Percentiles rank a stretch among this genome's conserved stretches.
phyloP scores from a whole-genome alignment of 2,888 invertebrate genomes.

The Aspidiotus rigidus region DNA sequence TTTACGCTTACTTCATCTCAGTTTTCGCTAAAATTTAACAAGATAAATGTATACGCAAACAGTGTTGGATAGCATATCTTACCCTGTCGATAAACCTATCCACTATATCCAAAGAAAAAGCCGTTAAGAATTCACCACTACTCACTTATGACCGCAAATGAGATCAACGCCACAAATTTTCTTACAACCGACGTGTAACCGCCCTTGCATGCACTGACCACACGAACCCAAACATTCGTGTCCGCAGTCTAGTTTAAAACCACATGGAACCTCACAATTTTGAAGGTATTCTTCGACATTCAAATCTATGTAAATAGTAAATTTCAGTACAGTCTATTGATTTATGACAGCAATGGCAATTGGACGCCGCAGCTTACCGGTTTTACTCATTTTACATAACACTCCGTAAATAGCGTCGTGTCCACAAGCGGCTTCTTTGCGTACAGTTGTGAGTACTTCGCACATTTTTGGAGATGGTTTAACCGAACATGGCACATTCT shows the following conservation, averaged over 20 bases:
- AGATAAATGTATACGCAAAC: no score
- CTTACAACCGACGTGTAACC: constrained; percentile 52
- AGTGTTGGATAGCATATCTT: no score
- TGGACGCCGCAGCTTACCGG: no score
- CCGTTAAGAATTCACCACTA: no score
- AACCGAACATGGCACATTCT: not conserved
- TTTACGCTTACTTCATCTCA: no score
- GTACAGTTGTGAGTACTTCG: not conserved
- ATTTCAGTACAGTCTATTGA: not conserved
- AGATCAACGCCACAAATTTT: constrained; percentile 50
- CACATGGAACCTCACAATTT: constrained; percentile 46
- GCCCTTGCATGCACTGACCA: constrained; percentile 50
- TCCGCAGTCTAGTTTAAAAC: constrained; percentile 46
- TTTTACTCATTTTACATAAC: not conserved
- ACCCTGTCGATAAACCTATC: no score
- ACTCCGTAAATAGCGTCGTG: not conserved
- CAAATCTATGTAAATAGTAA: constrained; percentile 38
- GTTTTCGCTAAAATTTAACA: no score
- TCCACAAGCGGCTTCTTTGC: not conserved
- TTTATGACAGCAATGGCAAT: no score
- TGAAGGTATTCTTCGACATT: constrained; percentile 44
- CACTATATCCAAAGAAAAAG: no score
- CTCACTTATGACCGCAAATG: constrained; percentile 55
- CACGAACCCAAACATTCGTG: constrained; percentile 51
- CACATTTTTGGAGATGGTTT: not conserved